Base-by-base conservation (phyloP, 2,888 invertebrate genomes). In the Allolobophora icterica region DNA sequence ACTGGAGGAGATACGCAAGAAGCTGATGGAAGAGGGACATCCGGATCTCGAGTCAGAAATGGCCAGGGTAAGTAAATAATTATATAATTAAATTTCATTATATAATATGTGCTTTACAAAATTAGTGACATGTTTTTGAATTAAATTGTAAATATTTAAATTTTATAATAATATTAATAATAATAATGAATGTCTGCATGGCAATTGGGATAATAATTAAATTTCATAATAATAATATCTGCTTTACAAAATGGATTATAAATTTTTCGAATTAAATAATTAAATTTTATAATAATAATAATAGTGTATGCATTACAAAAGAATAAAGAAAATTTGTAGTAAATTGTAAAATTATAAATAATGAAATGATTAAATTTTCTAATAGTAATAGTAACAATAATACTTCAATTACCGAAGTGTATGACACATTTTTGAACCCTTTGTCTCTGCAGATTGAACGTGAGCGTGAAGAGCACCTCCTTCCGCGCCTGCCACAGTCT, bases 401-500 rank as follows among this genome's bases (percentile, higher is more conserved):
- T 42, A 17, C 13, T 13, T 13, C 8, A 5, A 1, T 21, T 52
- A 8, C 4, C 24, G 21, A 15, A 21, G 4, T 21, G 21, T 52
- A 52, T 52, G 15, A 13, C 8, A 71, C 71, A 71, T 71, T 52
- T 52, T n/a, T 11, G 4, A 30, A n/a, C 3, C n/a, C 17, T 71
- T 17, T 71, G 15, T 71, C 19, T 89, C 89, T 24, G 30, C 94
- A 97, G 97, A 95, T 96, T 93, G 96, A 97, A 94, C 96, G 96
- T 93, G 97, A 97, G 95, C 96, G 97, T 90, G 98, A 98, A 94
- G 97, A 97, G 94, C 97, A 97, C 94, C 98, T 98, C 95, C 97
- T 97, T 95, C 98, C 98, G 91, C 97, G 97, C 94, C 96, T 98
- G 93, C 96, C 98, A 91, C 97, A 98, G 15, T 92, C 94, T 89